Base-by-base conservation (phyloP, 2,888 invertebrate species). In the Zele albiditarsus region DNA sequence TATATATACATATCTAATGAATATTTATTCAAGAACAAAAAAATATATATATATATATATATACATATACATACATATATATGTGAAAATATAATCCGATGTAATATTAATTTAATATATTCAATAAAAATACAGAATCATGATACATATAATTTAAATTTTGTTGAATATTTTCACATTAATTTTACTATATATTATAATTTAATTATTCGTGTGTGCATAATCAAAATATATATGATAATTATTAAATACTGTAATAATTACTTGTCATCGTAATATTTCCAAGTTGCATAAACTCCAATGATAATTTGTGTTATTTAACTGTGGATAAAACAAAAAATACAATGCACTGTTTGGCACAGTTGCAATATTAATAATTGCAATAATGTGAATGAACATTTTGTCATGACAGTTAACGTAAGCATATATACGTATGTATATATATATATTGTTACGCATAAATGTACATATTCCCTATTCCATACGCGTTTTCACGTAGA, bases 401-500 rank as follows among this genome's bases (percentile, higher is more conserved):
- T 68, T 31, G 20, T 14, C 16, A 31, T 33, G 28, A 53, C 53
- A 68, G 27, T 57, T 23, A 20, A 28, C n/a, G 20, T 23, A 31
- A 57, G 27, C n/a, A 49, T 28, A 14, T 46, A n/a, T 46, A n/a
- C 14, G 5, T 33, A 38, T 20, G 10, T 8, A 14, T 20, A 16
- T n/a, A 5, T 25, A 46, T 67, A 20, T 16, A 28, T 67, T 27
- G n/a, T 28, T 49, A 27, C 49, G 46, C 67, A 49, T 72, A 25
- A 31, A 72, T 65, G 49, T 66, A 33, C 4, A n/a, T n/a, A 46
- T 46, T 46, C n/a, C 16, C 16, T 72, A 72, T 72, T 66, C 72
- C 38, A 66, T 25, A 53, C 23, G 57, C 72, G 57, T 46, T 72
- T 57, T 72, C 31, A 33, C 73, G 62, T 20, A 57, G 33, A 69